Conservation (phyloP, 2,797 vertebrate genomes). For the Diglossa cyanea region DNA sequence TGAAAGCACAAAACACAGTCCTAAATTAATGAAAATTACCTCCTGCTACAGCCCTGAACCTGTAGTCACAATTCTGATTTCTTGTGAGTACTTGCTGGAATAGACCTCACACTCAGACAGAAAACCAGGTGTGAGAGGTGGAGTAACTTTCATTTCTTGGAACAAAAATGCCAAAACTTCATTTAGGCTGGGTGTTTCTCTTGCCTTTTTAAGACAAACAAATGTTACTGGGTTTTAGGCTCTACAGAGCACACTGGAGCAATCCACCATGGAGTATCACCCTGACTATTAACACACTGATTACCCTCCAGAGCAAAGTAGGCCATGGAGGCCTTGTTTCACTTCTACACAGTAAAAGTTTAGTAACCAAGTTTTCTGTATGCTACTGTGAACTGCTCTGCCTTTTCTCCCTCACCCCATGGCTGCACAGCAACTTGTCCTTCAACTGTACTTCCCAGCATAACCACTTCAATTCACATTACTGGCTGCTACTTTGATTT, state of each 20-base stretch:
- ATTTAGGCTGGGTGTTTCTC: not conserved
- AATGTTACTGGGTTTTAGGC: not conserved
- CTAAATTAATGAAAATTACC: not conserved
- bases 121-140: not conserved
- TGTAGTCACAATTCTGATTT: not conserved
- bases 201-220: not conserved
- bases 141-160: not conserved
- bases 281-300: not conserved
- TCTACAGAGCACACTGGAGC: rapidly evolving
- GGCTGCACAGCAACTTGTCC: not conserved
- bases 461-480: not conserved
- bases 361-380: not conserved
- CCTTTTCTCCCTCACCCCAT: rapidly evolving
- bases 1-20: not conserved
- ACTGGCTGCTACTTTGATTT: not conserved
- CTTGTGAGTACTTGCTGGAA: not conserved
- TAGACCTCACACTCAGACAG: not conserved
- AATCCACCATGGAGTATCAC: not conserved
- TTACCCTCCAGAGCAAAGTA: not conserved
- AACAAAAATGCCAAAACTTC: not conserved
- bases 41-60: not conserved
- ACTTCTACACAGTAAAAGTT: not conserved
- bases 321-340: not conserved
- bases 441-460: not conserved
- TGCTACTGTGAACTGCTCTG: not conserved